phyloP scores from a whole-genome alignment of 2,888 invertebrate species.

The Octodonta nipae region DNA sequence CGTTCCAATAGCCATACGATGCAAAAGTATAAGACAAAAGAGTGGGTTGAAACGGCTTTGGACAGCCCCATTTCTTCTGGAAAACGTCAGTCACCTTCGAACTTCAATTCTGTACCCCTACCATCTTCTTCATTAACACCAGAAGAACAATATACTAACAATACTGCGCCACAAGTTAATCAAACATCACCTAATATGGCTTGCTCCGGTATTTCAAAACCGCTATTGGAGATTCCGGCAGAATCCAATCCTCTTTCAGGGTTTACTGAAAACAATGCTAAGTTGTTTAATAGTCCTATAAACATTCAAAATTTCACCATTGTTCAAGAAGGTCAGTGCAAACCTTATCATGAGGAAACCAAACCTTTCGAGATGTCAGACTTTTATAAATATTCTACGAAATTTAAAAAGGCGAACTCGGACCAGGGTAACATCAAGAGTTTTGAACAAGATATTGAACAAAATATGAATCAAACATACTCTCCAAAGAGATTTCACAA shows the following conservation, averaged over 20 bases:
- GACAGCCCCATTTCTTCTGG: conserved; percentile 29
- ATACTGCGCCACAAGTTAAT: not conserved
- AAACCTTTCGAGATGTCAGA: conserved; percentile 97
- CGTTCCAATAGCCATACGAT: conserved; percentile 22
- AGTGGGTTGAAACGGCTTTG: conserved; percentile 27
- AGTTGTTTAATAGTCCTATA: conserved; percentile 47
- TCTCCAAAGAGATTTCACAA: too few species aligned
- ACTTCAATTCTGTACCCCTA: not conserved
- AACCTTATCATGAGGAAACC: conserved; percentile 82
- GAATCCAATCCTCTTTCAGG: conserved; percentile 32
- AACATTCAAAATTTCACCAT: conserved; percentile 74
- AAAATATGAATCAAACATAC: too few species aligned
- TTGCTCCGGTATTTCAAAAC: conserved; percentile 15
- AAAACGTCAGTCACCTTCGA: conserved; percentile 16
- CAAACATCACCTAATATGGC: conserved; percentile 18
- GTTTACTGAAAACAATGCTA: conserved; percentile 25
- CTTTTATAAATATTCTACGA: conserved; percentile 94
- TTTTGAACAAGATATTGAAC: too few species aligned
- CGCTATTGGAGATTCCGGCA: conserved; percentile 32
- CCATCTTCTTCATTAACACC: conserved; percentile 5
- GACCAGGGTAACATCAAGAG: too few species aligned
- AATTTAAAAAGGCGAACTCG: conserved; percentile 66
- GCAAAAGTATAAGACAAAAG: conserved; percentile 34
- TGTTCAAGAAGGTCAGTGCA: conserved; percentile 77
- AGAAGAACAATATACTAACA: not conserved